Conservation (phyloP, 2,797 vertebrate species). For the Acipenser oxyrinchus region DNA sequence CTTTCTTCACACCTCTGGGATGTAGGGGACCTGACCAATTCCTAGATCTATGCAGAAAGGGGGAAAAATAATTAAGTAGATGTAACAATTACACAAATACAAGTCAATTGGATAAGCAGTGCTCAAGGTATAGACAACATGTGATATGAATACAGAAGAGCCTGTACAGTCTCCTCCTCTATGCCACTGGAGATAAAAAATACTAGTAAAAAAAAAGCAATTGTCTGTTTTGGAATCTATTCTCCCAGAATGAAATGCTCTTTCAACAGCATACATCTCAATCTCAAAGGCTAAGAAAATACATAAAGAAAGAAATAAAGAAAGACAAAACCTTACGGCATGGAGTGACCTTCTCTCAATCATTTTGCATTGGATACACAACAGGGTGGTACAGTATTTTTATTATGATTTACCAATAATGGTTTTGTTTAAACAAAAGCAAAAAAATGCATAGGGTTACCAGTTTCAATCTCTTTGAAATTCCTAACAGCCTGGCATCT, state of each 20-base stretch:
- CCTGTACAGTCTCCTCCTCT: neutral
- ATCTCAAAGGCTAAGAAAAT: neutral
- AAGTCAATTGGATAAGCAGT: neutral
- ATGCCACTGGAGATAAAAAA: no score
- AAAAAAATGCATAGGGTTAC: no score
- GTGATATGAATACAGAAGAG: slow-evolving; percentile 18
- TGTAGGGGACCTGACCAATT: slow-evolving; percentile 79
- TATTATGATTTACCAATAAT: neutral
- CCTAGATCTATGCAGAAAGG: slow-evolving; percentile 59
- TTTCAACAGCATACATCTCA: neutral
- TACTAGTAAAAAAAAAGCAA: neutral
- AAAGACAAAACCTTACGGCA: neutral
- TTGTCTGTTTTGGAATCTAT: neutral
- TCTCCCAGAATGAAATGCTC: neutral
- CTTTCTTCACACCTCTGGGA: slow-evolving; percentile 81
- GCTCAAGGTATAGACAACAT: slow-evolving; percentile 7
- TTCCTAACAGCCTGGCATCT: no score
- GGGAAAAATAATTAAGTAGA: slow-evolving; percentile 19
- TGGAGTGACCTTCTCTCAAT: neutral
- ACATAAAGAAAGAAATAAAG: neutral
- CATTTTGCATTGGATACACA: no score
- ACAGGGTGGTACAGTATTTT: no score
- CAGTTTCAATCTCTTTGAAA: no score
- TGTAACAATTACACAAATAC: slow-evolving; percentile 4
- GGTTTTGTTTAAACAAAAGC: neutral